Evolutionary conservation across 2,797 vertebrate species (phyloP).

Genomic region (Spea hammondii): DNA sequence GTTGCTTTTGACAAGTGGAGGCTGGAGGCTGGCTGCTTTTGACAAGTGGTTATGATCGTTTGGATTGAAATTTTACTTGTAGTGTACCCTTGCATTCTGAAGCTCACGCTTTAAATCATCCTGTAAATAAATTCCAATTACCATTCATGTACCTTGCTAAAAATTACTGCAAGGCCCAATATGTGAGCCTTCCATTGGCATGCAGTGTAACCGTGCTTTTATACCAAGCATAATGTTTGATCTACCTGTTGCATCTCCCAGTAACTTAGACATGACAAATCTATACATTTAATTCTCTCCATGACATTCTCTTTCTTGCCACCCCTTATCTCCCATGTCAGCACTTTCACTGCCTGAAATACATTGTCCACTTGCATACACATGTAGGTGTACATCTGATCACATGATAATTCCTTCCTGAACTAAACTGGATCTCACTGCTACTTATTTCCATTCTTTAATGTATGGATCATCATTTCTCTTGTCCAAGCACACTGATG

Average conservation of each 20-base stretch:
- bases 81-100: slow-evolving; percentile 19
- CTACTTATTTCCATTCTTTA: too few relatives aligned
- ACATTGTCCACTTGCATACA: background rate
- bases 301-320: slow-evolving; percentile 8
- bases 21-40: background rate
- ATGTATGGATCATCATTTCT: too few relatives aligned
- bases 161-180: slow-evolving; percentile 25
- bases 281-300: background rate
- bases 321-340: slow-evolving; percentile 2
- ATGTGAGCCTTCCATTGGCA: slow-evolving; percentile 25
- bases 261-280: background rate
- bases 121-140: slow-evolving; percentile 28
- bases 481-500: too few relatives aligned
- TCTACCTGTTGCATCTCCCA: slow-evolving; percentile 21
- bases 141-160: slow-evolving; percentile 22
- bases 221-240: slow-evolving; percentile 25
- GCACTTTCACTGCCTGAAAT: background rate
- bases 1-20: too few relatives aligned
- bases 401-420: too few relatives aligned
- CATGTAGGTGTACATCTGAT: too few relatives aligned
- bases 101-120: slow-evolving; percentile 30
- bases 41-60: slow-evolving; percentile 17
- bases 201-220: slow-evolving; percentile 22
- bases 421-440: too few relatives aligned
- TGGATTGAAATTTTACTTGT: slow-evolving; percentile 27